Evolutionary conservation across 2,888 invertebrate genomes (phyloP), one percentile per base, ranked within the genome.

Genomic region (Orthonevra nobilis): DNA sequence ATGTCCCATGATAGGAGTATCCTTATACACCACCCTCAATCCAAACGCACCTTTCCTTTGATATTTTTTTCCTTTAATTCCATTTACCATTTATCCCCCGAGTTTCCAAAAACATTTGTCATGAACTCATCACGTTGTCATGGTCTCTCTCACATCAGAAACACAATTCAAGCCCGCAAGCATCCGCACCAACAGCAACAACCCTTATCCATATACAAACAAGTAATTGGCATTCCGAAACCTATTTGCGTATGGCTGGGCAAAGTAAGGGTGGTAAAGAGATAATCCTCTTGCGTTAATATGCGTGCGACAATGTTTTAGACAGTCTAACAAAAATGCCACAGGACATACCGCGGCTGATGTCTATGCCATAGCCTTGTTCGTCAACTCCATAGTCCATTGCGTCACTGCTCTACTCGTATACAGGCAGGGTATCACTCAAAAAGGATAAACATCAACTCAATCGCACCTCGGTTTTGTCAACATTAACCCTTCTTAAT

Each of bases 301-400:
- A 85, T 87, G 87, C 85, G 84, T 84, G 81, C 81, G 82, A 83
- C 83, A 83, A 77, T 81, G 82, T 82, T 74, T 64, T 86, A 85
- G 85, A 86, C 86, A 87, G 86, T 86, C 85, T 84, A 84, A 85
- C 85, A 85, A 52, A 58, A 64, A 85, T 86, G 87, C 84, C 82
- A 81, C 81, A 83, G 83, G 84, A 83, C 82, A 83, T 17, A 68
- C 54, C 40, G 40, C 19, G 28, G 14, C 14, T 28, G n/a, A 34
- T 34, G 17, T n/a, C n/a, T n/a, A n/a, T 48, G n/a, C 6, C 50
- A 63, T 23, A 40, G 46, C 46, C 46, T 30, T 46, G 44, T 38
- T 14, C 38, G 10, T 61, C 61, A 63, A n/a, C 20, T 48, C 28
- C 17, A 23, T 23, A 4, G 23, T 23, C 5, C 23, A 23, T 46